Conservation (phyloP, 37 sponge, comb jelly and placozoan genomes). For the Spongilla lacustris region DNA sequence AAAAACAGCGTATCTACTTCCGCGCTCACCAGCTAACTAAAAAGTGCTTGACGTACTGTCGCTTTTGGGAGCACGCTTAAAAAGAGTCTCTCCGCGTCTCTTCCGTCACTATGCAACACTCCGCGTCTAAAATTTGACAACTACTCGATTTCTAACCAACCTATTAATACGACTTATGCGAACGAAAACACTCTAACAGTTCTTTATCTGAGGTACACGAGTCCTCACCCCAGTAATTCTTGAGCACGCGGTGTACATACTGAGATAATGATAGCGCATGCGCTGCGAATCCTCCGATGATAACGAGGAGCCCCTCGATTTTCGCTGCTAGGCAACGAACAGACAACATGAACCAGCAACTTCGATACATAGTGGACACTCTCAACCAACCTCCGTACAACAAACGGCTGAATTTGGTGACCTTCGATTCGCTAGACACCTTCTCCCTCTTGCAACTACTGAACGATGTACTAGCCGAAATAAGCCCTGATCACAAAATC, state of each 20-base stretch:
- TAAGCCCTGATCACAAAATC: conserved; percentile 88
- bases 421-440: conserved; percentile 93
- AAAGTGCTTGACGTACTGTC: neutral
- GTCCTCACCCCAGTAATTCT: neutral
- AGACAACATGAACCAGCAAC: conserved; percentile 85
- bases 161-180: neutral
- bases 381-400: conserved; percentile 88
- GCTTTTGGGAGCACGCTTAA: neutral
- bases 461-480: conserved; percentile 95
- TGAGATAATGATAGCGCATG: conserved; percentile 7
- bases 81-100: neutral
- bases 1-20: neutral
- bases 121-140: neutral
- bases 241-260: conserved; percentile 4
- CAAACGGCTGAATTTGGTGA: conserved; percentile 76
- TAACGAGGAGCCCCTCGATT: neutral
- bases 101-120: neutral
- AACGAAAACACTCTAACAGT: neutral
- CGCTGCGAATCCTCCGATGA: neutral
- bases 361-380: conserved; percentile 85
- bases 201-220: neutral
- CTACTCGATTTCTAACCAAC: neutral
- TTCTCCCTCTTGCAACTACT: conserved; percentile 90
- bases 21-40: neutral
- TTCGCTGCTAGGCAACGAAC: neutral